Evolutionary conservation across 2,113 vertebrate species (phyloP), one percentile per base, ranked within the genome.

Genomic region (Sciurus niger): DNA sequence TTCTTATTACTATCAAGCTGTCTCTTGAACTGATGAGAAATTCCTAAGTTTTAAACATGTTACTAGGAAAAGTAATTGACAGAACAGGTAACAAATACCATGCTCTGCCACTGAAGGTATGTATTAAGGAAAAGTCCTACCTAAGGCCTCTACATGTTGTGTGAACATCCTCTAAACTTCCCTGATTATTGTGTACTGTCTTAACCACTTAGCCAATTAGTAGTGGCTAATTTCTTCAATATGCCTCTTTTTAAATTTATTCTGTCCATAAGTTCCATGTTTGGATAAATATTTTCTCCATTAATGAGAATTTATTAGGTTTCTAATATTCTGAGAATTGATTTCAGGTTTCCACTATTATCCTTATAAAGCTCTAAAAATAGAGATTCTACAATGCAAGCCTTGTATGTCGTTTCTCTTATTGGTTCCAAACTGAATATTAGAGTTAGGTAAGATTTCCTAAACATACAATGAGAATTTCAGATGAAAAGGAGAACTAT

Each of bases 281-380:
- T 43, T 94, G 16, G 37, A 73, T 73, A 82, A 68, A 43, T 85
- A 92, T 76, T 89, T 95, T 92, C 63, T 83, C 37, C 6, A 94
- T 40, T 74, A 93, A 67, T 53, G 43, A 83, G n/a, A 55, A 78
- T 67, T 95, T 91, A 85, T 46, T 93, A 90, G 11, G 46, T 90
- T 95, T 97, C 63, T 96, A 34, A 89, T 78, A 96, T 30, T 89
- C n/a, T 72, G 8, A 95, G 86, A 63, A 46, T 24, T 86, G 48
- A 96, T 55, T 93, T 70, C 20, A 94, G 25, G 30, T 86, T 37
- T 72, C 53, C 2, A 89, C 3, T 80, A 48, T 34, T 90, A 80
- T 46, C 17, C 40, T 92, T 70, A 68, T 40, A 87, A 89, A 89
- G 6, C 3, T 86, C 63, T 85, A 93, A 80, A 78, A 95, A 74